A percentile compares a stretch with the other conserved stretches of the same genome.
These are phyloP conservation scores for Synodontis membranacea DNA, from an alignment of 2,113 vertebrate species.

Conservation along the genomic window DNA sequence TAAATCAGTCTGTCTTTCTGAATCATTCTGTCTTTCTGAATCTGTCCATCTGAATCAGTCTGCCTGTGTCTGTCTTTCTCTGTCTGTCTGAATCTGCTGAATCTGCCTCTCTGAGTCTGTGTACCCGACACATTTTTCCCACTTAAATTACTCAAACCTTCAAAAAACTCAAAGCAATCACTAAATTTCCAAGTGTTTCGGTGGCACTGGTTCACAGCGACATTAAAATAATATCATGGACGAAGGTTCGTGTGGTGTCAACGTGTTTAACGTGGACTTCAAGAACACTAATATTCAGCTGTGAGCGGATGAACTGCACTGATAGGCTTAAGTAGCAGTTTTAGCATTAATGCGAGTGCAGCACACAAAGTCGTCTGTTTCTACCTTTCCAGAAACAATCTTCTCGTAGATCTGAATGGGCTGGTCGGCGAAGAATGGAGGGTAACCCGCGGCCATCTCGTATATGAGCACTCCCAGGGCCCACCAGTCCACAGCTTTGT, in stretches of 20 bases:
- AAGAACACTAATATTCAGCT: background rate
- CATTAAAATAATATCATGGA: background rate
- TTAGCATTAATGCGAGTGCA: too few relatives aligned
- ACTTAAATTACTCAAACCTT: background rate
- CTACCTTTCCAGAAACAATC: conserved; percentile 98
- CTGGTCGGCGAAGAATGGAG: conserved; percentile 98
- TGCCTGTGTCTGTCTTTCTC: background rate
- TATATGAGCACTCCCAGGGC: conserved; percentile 97
- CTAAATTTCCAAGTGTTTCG: background rate
- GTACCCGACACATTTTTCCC: background rate
- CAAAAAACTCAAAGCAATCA: background rate
- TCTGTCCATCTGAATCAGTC: background rate
- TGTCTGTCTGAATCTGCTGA: background rate
- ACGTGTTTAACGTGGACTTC: too few relatives aligned
- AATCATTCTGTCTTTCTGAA: too few relatives aligned
- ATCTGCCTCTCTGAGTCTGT: background rate
- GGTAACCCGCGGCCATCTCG: conserved; percentile 99
- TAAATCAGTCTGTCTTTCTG: background rate
- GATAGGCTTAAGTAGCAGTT: background rate
- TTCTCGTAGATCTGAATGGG: conserved; percentile 99
- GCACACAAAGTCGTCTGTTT: conserved; percentile 9
- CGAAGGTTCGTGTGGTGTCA: background rate
- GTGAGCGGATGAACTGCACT: background rate
- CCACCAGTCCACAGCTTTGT: conserved; percentile 99
- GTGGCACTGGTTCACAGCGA: background rate